These are phyloP conservation scores for Nesidiocoris tenuis DNA, from an alignment of 2,888 invertebrate genomes.

Conservation along the genomic window DNA sequence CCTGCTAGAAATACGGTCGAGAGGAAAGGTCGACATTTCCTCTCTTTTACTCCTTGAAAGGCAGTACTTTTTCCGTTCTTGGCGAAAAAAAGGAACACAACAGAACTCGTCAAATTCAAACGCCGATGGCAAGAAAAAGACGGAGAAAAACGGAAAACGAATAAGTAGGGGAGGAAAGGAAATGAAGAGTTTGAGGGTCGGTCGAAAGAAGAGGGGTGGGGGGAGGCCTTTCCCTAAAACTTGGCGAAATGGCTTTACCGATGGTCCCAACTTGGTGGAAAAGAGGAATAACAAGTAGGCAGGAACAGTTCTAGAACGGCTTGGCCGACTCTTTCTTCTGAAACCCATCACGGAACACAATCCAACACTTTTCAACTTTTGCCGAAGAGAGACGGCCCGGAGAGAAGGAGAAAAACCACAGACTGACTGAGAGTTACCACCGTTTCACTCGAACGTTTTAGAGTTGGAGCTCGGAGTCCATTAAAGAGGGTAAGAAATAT, in stretches of 20 bases:
- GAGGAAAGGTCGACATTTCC: background rate
- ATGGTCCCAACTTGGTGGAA: conserved; percentile 23
- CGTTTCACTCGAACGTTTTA: background rate
- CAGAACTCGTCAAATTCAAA: conserved; percentile 31
- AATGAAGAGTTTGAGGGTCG: background rate
- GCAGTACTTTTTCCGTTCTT: background rate
- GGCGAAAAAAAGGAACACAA: conserved; percentile 6
- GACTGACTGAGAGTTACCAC: background rate
- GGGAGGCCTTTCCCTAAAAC: conserved; percentile 2
- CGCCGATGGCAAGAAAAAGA: conserved; percentile 25
- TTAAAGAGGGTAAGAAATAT: background rate
- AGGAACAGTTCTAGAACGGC: conserved; percentile 29
- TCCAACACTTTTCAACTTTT: conserved; percentile 26
- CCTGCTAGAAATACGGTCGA: background rate
- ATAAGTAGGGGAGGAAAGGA: background rate
- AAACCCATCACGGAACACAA: conserved; percentile 30
- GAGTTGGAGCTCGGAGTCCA: background rate
- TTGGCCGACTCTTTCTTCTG: conserved; percentile 3
- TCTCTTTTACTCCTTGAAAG: background rate
- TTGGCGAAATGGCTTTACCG: conserved; percentile 29
- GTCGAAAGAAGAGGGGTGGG: background rate
- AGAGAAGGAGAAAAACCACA: background rate
- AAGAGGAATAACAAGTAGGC: conserved; percentile 32
- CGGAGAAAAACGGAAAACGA: background rate
- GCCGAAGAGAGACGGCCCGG: background rate